Percentiles rank a stretch among this genome's conserved stretches.
These are phyloP conservation scores for Lochmaea crataegi DNA, from an alignment of 2,888 invertebrate genomes.

Conservation along the genomic window DNA sequence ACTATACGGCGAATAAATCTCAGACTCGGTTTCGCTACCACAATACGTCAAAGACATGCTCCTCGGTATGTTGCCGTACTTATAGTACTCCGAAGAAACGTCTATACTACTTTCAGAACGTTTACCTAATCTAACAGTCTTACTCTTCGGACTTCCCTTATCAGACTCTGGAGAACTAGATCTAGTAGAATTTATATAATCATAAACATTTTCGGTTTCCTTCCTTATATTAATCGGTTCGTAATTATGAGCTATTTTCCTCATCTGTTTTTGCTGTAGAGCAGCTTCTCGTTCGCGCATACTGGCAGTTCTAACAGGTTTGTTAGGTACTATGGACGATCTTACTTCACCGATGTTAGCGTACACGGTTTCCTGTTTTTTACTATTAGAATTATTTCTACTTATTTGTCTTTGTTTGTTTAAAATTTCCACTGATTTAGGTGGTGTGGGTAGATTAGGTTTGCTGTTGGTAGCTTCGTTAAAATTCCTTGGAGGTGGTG, in stretches of 20 bases:
- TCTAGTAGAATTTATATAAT: slow-evolving; percentile 73
- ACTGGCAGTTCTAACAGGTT: slow-evolving; percentile 88
- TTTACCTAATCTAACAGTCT: slow-evolving; percentile 61
- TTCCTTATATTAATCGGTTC: slow-evolving; percentile 57
- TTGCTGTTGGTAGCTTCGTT: slow-evolving; percentile 68
- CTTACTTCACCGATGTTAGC: slow-evolving; percentile 88
- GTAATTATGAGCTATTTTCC: slow-evolving; percentile 55
- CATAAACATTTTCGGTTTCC: slow-evolving; percentile 71
- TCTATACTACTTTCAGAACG: slow-evolving; percentile 68
- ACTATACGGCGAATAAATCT: slow-evolving; percentile 85
- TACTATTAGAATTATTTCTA: slow-evolving; percentile 48
- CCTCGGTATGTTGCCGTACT: slow-evolving; percentile 71
- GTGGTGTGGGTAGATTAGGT: slow-evolving; percentile 77
- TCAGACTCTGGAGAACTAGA: slow-evolving; percentile 78
- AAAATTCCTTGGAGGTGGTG: slow-evolving; percentile 78
- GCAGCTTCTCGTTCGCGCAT: slow-evolving; percentile 83
- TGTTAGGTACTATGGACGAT: slow-evolving; percentile 79
- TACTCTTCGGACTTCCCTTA: slow-evolving; percentile 61
- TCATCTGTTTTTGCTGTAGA: slow-evolving; percentile 68
- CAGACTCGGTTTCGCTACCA: slow-evolving; percentile 85
- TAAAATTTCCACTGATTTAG: slow-evolving; percentile 71
- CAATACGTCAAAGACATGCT: slow-evolving; percentile 82
- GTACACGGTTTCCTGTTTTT: slow-evolving; percentile 73
- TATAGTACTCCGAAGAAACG: slow-evolving; percentile 69
- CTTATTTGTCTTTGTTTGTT: slow-evolving; percentile 66